phyloP scores from a whole-genome alignment of 2,888 invertebrate species.

The Drosophila nigritarsus region DNA sequence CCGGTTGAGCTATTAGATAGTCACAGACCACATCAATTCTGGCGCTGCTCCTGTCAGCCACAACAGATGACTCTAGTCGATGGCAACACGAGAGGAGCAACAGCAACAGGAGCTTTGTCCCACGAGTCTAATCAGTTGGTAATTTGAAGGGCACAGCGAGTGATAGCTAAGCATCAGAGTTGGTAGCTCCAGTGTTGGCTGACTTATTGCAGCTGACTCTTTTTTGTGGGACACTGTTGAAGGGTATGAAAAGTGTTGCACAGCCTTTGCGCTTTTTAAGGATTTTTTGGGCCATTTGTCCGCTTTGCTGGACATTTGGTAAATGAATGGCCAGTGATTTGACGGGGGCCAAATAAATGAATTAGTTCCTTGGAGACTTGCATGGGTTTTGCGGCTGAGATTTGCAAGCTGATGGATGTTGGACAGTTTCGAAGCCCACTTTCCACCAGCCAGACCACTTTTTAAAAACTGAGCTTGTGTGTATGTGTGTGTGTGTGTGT shows the following conservation, averaged over 20 bases:
- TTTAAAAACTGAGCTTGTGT: neutral
- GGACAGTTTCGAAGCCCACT: neutral
- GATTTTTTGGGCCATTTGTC: slow-evolving; percentile 47
- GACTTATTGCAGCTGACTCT: slow-evolving; percentile 74
- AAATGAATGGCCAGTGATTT: slow-evolving; percentile 76
- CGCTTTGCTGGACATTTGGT: slow-evolving; percentile 61
- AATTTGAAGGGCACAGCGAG: slow-evolving; percentile 73
- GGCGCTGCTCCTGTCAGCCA: slow-evolving; percentile 27
- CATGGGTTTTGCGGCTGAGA: slow-evolving; percentile 38
- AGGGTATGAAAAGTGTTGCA: neutral
- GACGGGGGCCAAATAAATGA: slow-evolving; percentile 67
- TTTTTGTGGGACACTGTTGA: slow-evolving; percentile 3
- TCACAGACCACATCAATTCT: slow-evolving; percentile 65
- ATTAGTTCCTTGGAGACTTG: slow-evolving; percentile 75
- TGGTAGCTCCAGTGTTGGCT: slow-evolving; percentile 45
- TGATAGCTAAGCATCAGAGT: slow-evolving; percentile 68
- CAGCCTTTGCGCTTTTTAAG: slow-evolving; percentile 48
- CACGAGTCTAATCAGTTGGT: slow-evolving; percentile 77
- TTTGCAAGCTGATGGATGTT: slow-evolving; percentile 60
- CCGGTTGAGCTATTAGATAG: slow-evolving; percentile 56
- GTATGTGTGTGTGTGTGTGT: neutral
- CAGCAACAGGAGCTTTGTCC: slow-evolving; percentile 41
- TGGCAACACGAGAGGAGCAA: neutral
- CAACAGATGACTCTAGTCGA: slow-evolving; percentile 57
- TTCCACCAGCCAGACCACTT: slow-evolving; percentile 1